phyloP scores from a whole-genome alignment of 1,140 invertebrate species.

The Drosophila ambigua region DNA sequence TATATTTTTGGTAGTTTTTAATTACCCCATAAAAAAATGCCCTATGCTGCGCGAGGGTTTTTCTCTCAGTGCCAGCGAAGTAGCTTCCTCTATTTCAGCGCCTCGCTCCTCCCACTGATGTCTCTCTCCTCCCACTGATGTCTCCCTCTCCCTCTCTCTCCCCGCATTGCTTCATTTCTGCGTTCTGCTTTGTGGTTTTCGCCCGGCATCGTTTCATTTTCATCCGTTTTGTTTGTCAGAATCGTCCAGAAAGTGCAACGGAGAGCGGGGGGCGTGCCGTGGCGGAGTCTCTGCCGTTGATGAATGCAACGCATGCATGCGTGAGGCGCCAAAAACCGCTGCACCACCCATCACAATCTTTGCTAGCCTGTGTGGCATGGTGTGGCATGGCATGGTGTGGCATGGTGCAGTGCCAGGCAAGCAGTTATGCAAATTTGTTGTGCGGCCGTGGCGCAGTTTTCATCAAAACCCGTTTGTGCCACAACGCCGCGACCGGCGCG shows the following conservation, averaged over 20 bases:
- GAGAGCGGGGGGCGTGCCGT: background rate
- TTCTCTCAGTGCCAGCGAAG: background rate
- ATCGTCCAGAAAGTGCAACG: background rate
- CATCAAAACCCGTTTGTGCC: constrained; percentile 68
- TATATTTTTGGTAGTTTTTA: too few relatives aligned
- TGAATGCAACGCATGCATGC: constrained; percentile 81
- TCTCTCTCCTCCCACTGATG: background rate
- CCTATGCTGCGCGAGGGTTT: too few relatives aligned
- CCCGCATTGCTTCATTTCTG: constrained; percentile 30
- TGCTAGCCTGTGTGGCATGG: background rate
- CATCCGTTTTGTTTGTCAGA: constrained; percentile 65
- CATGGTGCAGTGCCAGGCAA: constrained; percentile 46
- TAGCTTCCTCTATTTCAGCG: constrained; percentile 4
- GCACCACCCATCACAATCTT: constrained; percentile 14
- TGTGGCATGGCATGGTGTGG: too few relatives aligned
- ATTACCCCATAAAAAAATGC: too few relatives aligned
- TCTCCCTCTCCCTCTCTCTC: background rate
- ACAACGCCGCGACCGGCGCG: constrained; percentile 33
- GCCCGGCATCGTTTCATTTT: constrained; percentile 69
- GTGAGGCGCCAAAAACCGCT: constrained; percentile 58
- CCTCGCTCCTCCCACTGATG: background rate
- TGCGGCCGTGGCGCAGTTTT: constrained; percentile 67
- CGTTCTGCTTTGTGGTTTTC: constrained; percentile 56
- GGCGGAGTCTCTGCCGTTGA: constrained; percentile 56
- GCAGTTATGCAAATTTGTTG: constrained; percentile 80